phyloP scores from a whole-genome alignment of 1,140 invertebrate species.

The Lanistes nyassanus region DNA sequence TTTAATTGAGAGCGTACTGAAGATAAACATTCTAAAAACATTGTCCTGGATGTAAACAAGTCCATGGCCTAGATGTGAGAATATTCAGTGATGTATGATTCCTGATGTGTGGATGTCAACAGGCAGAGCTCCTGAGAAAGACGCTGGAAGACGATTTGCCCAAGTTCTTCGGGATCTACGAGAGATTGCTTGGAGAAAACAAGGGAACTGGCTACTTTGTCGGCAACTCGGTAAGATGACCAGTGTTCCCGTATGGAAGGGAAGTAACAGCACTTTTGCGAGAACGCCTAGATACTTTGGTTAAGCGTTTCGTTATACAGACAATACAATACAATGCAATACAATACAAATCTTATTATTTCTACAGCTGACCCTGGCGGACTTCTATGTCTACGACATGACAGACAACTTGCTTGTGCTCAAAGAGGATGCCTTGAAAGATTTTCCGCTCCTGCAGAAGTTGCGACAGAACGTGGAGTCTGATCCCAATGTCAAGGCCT shows the following conservation, averaged over 20 bases:
- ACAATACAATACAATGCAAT: too few relatives aligned
- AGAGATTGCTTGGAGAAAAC: constrained; percentile 7
- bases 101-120: too few relatives aligned
- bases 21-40: too few relatives aligned
- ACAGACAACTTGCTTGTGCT: not conserved
- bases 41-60: too few relatives aligned
- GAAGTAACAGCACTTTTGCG: too few relatives aligned
- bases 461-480: constrained; percentile 13
- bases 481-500: constrained; percentile 21
- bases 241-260: too few relatives aligned
- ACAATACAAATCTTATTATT: not conserved
- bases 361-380: constrained; percentile 30
- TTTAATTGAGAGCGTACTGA: too few relatives aligned
- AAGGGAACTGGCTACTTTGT: constrained; percentile 19
- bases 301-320: too few relatives aligned
- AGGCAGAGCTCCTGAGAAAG: constrained; percentile 15
- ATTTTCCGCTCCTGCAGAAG: constrained; percentile 12
- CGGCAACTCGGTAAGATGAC: too few relatives aligned
- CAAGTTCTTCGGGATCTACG: constrained; percentile 15
- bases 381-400: constrained; percentile 26
- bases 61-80: too few relatives aligned
- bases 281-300: too few relatives aligned
- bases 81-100: too few relatives aligned
- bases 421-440: not conserved
- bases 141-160: constrained; percentile 9